Evolutionary conservation across 2,113 vertebrate genomes (phyloP), one percentile per base, ranked within the genome.

Genomic region (Brachypteracias leptosomus): DNA sequence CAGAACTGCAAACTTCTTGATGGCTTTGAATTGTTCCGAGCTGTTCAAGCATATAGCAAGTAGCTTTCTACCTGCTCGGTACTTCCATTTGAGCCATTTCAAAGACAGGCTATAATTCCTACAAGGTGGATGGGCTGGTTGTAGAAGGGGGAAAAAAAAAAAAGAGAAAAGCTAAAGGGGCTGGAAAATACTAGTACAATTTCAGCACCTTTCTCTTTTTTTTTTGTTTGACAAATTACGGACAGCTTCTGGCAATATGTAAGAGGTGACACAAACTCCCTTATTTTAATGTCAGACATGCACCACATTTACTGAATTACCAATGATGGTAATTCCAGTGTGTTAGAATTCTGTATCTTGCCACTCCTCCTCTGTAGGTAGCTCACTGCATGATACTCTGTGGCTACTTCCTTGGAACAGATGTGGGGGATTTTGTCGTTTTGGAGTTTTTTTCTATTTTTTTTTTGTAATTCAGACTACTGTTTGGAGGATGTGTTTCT

Each of bases 21-120:
- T 84, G 88, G 54, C 90, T 95, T 61, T 80, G 84, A 96, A 95
- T 85, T 89, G 85, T 91, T 97, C 89, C 61, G 74, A 97, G 87
- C 88, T 10, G 26, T 71, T 93, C 47, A 68, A 79, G 76, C 85
- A 93, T 63, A 62, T 14, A 94, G 83, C 75, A 83, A 87, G 76
- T 81, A 67, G 46, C 62, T 96, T 81, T 96, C 93, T 74, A 51
- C n/a, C 87, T 75, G 74, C 90, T 95, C 6, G 1, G 13, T 74
- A 52, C 82, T 91, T 94, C 66, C 72, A 26, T 93, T 28, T 91
- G 96, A 97, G 83, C 61, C 42, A 35, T 82, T 54, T 66, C 57
- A n/a, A n/a, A 96, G 54, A 73, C 63, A 66, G 35, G 21, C 59
- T 66, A 9, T 40, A 75, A 77, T 88, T 95, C 89, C 94, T 87